Evolutionary conservation across 2,113 vertebrate species (phyloP).

Genomic region (Willisornis vidua): DNA sequence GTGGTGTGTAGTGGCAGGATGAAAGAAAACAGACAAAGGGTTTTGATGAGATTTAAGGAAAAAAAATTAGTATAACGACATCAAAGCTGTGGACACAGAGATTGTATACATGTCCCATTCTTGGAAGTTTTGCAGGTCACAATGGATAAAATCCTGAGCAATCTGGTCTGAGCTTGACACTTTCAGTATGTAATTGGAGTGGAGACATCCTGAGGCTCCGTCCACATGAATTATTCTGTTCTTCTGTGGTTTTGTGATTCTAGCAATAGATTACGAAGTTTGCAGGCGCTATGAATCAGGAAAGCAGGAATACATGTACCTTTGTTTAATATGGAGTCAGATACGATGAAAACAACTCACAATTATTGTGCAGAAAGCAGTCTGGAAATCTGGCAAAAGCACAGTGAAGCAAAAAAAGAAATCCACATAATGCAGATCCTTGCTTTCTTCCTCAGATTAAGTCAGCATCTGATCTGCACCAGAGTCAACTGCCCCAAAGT

Average conservation of each 20-base stretch:
- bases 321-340: not conserved
- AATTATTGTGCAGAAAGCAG: not conserved
- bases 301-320: not conserved
- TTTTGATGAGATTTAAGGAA: not conserved
- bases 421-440: not conserved
- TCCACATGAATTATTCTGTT: not conserved
- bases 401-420: not conserved
- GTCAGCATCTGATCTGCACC: not conserved
- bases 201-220: not conserved
- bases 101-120: not conserved
- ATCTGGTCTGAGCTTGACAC: not conserved
- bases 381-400: not conserved
- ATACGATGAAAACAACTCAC: not conserved
- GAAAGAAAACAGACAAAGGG: not conserved
- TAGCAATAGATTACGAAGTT: not conserved
- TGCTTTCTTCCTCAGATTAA: not conserved
- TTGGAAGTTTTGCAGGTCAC: not conserved
- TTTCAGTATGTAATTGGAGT: not conserved
- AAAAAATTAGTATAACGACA: not conserved
- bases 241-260: not conserved
- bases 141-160: not conserved
- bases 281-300: not conserved
- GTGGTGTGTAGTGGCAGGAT: not conserved
- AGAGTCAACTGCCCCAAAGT: not conserved
- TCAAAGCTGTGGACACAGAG: not conserved